These are phyloP conservation scores for Lasioglossum malachurum DNA, from an alignment of 2,888 invertebrate genomes.

Conservation along the genomic window DNA sequence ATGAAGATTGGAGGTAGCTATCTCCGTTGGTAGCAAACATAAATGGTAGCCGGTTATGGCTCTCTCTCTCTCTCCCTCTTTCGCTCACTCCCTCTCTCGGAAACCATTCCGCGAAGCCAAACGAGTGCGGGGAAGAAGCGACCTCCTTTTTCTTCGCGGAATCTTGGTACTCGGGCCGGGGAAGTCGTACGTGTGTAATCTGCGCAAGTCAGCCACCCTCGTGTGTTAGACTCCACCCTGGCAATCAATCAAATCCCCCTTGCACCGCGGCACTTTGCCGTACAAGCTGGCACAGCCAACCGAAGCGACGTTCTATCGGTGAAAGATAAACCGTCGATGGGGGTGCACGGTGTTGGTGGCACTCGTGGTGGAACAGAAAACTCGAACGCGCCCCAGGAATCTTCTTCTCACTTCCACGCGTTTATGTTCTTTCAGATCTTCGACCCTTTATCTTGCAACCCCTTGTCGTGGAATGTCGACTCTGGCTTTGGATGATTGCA, in stretches of 20 bases:
- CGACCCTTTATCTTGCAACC: background rate
- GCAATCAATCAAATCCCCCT: conserved; percentile 78
- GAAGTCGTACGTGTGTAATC: conserved; percentile 64
- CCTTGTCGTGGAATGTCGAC: background rate
- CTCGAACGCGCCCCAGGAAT: conserved; percentile 6
- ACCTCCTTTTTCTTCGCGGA: conserved; percentile 57
- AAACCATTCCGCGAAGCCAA: conserved; percentile 49
- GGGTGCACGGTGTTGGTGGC: conserved; percentile 37
- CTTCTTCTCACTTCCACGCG: background rate
- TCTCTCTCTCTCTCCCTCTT: background rate
- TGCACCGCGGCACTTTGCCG: conserved; percentile 34
- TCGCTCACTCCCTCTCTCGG: background rate
- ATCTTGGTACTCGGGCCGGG: conserved; percentile 44
- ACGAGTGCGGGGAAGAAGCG: conserved; percentile 38
- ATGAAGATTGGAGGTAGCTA: background rate
- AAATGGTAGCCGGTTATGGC: background rate
- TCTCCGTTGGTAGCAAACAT: background rate
- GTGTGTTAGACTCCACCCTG: conserved; percentile 80
- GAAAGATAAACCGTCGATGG: conserved; percentile 62
- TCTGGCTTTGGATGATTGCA: background rate
- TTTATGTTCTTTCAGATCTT: background rate
- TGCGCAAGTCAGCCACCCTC: conserved; percentile 75
- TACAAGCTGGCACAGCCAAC: conserved; percentile 55
- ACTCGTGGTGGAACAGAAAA: conserved; percentile 45
- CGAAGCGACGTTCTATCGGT: conserved; percentile 65